Conservation (phyloP, 2,113 vertebrate genomes). For the Micromys minutus region DNA sequence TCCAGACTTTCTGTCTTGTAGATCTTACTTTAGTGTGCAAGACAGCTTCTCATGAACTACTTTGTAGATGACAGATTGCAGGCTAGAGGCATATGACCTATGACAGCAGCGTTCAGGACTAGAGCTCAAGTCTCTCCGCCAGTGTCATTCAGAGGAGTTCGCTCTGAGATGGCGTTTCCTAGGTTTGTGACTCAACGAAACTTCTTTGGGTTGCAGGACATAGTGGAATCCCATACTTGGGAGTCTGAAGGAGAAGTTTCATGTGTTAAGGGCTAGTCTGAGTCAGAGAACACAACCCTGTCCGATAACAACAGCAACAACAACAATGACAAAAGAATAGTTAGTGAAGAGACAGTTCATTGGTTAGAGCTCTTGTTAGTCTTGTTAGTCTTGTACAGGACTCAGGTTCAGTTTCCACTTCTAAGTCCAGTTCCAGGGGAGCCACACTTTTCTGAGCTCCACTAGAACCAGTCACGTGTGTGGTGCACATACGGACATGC, state of each 20-base stretch:
- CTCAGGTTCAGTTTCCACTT: too few relatives aligned
- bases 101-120: not conserved
- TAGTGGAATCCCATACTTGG: not conserved
- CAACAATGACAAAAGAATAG: not conserved
- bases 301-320: not conserved
- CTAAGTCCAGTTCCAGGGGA: not conserved
- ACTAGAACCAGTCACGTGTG: not conserved
- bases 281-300: not conserved
- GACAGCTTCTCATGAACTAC: not conserved
- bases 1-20: not conserved
- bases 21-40: not conserved
- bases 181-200: not conserved
- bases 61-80: not conserved
- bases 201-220: not conserved
- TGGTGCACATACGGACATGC: not conserved
- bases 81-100: not conserved
- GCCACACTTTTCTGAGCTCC: not conserved
- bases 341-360: not conserved
- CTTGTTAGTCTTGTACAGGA: not conserved
- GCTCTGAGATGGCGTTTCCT: not conserved
- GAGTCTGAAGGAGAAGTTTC: not conserved
- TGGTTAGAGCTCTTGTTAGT: not conserved
- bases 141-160: not conserved
- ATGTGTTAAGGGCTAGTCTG: not conserved
- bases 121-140: not conserved